Percentiles rank a stretch among this genome's conserved stretches.
Conservation (phyloP, 2,797 vertebrate genomes). For the Anguilla pacifica region DNA sequence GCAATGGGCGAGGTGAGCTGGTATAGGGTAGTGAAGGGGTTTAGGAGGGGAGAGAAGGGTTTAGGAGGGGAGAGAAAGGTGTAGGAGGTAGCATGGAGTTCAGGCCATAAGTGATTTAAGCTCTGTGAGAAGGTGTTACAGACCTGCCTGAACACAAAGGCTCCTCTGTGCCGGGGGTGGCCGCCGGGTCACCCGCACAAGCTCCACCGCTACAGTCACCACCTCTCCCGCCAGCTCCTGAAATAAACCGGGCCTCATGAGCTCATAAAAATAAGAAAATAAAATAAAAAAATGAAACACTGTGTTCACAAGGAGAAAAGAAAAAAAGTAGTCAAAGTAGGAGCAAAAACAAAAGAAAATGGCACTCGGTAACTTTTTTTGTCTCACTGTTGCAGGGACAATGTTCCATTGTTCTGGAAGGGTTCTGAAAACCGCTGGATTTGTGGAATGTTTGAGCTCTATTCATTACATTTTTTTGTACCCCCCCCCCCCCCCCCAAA, state of each 20-base stretch:
- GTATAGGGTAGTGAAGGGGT: slow-evolving; percentile 44
- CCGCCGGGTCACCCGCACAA: slow-evolving; percentile 53
- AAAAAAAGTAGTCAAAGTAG: slow-evolving; percentile 4
- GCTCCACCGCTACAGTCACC: slow-evolving; percentile 10
- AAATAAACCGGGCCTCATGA: slow-evolving; percentile 48
- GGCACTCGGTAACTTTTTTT: slow-evolving; percentile 48
- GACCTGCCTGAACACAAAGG: slow-evolving; percentile 67
- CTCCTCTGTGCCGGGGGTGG: slow-evolving; percentile 68
- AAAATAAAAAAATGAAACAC: slow-evolving; percentile 65
- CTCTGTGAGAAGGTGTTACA: slow-evolving; percentile 63
- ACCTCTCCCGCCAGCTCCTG: slow-evolving; percentile 26
- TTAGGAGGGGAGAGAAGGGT: too few species aligned
- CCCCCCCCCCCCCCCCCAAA: neutral
- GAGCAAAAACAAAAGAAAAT: neutral
- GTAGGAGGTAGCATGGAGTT: slow-evolving; percentile 43
- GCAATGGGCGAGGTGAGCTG: neutral
- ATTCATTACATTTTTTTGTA: slow-evolving; percentile 36
- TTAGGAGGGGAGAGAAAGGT: slow-evolving; percentile 53
- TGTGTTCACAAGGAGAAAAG: slow-evolving; percentile 38
- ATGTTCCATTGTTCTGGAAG: slow-evolving; percentile 63
- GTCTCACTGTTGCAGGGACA: slow-evolving; percentile 52
- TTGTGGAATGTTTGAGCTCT: slow-evolving; percentile 60
- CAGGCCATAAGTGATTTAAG: neutral
- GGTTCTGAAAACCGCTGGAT: slow-evolving; percentile 53
- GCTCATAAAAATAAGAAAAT: slow-evolving; percentile 68